Conservation (phyloP, 2,888 invertebrate genomes). For the Timandra comae region DNA sequence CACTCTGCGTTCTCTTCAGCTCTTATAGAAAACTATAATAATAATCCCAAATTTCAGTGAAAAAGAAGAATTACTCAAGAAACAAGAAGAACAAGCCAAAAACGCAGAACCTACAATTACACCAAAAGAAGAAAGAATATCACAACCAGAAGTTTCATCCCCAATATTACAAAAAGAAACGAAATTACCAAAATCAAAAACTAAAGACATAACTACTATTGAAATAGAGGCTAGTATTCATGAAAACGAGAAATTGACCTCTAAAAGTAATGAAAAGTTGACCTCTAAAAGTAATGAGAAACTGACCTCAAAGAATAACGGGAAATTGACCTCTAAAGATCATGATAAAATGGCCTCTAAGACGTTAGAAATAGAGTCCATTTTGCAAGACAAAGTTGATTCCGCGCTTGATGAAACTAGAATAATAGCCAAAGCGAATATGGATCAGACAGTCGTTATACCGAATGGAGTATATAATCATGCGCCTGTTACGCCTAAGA, state of each 20-base stretch:
- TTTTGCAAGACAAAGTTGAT: constrained; percentile 5
- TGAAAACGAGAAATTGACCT: neutral
- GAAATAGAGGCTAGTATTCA: constrained; percentile 8
- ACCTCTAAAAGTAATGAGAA: no score
- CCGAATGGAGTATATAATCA: constrained; percentile 47
- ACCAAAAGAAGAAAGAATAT: constrained; percentile 39
- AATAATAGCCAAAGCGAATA: constrained; percentile 24
- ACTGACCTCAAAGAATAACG: no score
- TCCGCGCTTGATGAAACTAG: constrained; percentile 35
- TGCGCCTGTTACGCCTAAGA: constrained; percentile 36
- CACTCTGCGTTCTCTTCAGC: no score
- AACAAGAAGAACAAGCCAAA: constrained; percentile 20
- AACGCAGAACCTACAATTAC: constrained; percentile 22
- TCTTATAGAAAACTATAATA: no score
- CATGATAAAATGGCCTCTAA: no score
- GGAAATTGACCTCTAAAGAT: no score
- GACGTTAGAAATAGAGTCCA: no score
- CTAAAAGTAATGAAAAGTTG: no score
- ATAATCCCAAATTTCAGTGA: no score
- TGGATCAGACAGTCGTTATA: constrained; percentile 51
- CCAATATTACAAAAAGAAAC: constrained; percentile 36
- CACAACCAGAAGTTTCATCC: constrained; percentile 28
- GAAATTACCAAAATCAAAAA: constrained; percentile 21
- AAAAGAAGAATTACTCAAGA: constrained; percentile 24
- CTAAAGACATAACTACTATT: neutral